These are phyloP conservation scores for Leptodactylus fuscus DNA, from an alignment of 2,113 vertebrate genomes.

Conservation along the genomic window DNA sequence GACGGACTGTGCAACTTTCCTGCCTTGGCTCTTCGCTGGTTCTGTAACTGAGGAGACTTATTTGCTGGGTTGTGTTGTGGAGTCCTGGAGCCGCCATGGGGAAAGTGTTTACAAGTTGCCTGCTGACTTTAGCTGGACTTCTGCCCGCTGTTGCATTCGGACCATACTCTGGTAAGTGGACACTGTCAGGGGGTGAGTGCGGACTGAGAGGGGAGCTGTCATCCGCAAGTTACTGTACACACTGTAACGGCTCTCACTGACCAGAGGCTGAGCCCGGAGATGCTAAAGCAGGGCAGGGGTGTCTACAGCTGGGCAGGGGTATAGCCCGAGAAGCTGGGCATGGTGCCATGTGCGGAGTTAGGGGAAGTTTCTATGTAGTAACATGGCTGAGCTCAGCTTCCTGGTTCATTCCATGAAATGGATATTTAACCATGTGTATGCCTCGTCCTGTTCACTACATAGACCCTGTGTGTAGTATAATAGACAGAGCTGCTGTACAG, in stretches of 20 bases:
- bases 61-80: background rate
- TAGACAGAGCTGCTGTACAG: background rate
- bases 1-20: too few species aligned
- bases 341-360: background rate
- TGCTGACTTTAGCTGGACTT: conserved; percentile 82
- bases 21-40: background rate
- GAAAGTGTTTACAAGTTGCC: conserved; percentile 73
- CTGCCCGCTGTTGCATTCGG: conserved; percentile 68
- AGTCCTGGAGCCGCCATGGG: conserved; percentile 66
- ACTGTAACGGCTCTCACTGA: too few species aligned
- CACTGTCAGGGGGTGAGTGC: too few species aligned
- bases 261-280: too few species aligned
- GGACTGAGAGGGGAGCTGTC: too few species aligned
- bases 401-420: background rate
- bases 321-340: background rate
- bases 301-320: background rate
- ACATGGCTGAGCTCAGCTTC: too few species aligned
- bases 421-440: background rate
- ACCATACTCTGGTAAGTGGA: conserved; percentile 75
- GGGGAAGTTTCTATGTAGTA: background rate
- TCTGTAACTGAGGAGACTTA: background rate
- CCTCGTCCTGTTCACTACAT: too few species aligned
- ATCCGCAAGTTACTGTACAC: too few species aligned
- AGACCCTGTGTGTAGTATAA: too few species aligned
- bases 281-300: too few species aligned